Evolutionary conservation across 2,113 vertebrate species (phyloP).

Genomic region (Morone chrysops): DNA sequence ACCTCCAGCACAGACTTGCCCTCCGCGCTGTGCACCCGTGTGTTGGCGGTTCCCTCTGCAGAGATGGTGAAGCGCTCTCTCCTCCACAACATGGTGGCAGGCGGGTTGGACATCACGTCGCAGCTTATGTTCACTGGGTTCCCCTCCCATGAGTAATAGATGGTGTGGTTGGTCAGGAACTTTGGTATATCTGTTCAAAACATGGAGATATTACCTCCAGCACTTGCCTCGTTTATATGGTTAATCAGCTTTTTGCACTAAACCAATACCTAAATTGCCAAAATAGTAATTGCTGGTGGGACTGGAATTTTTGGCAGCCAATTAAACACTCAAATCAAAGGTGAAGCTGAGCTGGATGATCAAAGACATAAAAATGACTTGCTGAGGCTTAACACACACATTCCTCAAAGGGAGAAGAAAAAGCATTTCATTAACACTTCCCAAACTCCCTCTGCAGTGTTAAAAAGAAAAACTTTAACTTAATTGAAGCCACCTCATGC

Average conservation of each 20-base stretch:
- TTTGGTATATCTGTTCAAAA: constrained; percentile 91
- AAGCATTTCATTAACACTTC: constrained; percentile 34
- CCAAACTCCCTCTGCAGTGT: constrained; percentile 3
- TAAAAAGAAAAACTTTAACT: constrained; percentile 33
- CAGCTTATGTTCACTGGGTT: constrained; percentile 99
- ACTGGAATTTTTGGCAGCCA: constrained; percentile 33
- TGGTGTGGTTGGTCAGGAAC: constrained; percentile 94
- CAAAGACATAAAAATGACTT: constrained; percentile 49
- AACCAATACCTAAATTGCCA: constrained; percentile 12
- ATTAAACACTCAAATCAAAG: constrained; percentile 54
- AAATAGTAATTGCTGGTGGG: constrained; percentile 3
- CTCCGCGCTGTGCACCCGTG: constrained; percentile 87
- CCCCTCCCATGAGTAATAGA: constrained; percentile 97
- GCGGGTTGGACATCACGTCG: constrained; percentile 94
- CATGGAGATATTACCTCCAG: not conserved
- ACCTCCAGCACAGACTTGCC: constrained; percentile 95
- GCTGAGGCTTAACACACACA: constrained; percentile 28
- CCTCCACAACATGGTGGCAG: constrained; percentile 93
- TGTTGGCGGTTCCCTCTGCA: constrained; percentile 88
- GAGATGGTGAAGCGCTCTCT: constrained; percentile 92
- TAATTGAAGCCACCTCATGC: constrained; percentile 42
- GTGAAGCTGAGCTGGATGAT: constrained; percentile 49
- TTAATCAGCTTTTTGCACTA: not conserved
- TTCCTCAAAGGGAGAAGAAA: constrained; percentile 36
- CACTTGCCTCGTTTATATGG: not conserved